Evolutionary conservation across 2,888 invertebrate genomes (phyloP).

Genomic region (Heteromyza rotundicornis): DNA sequence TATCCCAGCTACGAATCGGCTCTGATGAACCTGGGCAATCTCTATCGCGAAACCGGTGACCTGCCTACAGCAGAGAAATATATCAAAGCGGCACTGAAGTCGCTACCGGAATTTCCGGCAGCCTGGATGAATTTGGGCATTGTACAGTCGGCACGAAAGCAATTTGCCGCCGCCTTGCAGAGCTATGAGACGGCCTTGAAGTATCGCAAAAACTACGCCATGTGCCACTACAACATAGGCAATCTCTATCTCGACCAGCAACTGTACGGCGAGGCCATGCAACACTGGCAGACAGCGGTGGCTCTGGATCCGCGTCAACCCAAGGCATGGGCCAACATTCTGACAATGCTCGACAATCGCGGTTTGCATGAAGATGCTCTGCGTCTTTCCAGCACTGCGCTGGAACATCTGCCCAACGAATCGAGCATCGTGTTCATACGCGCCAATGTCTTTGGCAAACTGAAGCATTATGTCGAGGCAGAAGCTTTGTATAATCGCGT

Average conservation of each 20-base stretch:
- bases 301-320: constrained; percentile 77
- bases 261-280: constrained; percentile 74
- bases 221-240: constrained; percentile 94
- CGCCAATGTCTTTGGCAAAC: constrained; percentile 88
- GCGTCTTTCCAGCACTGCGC: constrained; percentile 72
- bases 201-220: constrained; percentile 82
- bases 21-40: constrained; percentile 90
- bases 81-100: constrained; percentile 73
- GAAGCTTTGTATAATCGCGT: constrained; percentile 82
- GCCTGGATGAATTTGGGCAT: constrained; percentile 99
- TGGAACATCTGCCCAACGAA: constrained; percentile 75
- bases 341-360: constrained; percentile 82
- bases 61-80: constrained; percentile 88
- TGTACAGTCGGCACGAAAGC: constrained; percentile 77
- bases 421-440: constrained; percentile 83
- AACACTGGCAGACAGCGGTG: constrained; percentile 84
- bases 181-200: constrained; percentile 83
- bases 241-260: constrained; percentile 88
- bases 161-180: constrained; percentile 73
- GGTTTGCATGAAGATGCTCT: constrained; percentile 76
- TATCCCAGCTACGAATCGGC: constrained; percentile 96
- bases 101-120: constrained; percentile 81
- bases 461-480: constrained; percentile 76
- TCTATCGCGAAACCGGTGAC: constrained; percentile 90
- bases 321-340: constrained; percentile 90